Conservation (phyloP, 2,113 vertebrate species). For the Myanophis thanlyinensis region DNA sequence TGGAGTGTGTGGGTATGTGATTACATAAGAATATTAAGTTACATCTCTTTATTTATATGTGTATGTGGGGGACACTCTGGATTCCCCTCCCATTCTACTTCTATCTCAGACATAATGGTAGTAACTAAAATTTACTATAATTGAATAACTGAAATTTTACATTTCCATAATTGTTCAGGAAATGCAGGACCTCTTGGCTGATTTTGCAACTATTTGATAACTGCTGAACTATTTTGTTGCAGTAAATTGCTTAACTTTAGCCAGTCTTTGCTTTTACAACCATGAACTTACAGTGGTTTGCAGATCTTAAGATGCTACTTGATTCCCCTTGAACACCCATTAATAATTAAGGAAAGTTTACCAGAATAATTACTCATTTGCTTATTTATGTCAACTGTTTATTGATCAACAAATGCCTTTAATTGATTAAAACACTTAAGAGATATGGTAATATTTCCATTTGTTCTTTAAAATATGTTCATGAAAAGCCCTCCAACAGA, state of each 20-base stretch:
- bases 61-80: not conserved
- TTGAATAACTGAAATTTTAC: not conserved
- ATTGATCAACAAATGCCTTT: not conserved
- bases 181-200: not conserved
- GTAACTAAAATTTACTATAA: not conserved
- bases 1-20: not conserved
- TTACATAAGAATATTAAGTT: not conserved
- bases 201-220: not conserved
- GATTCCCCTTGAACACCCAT: not conserved
- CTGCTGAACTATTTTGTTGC: not conserved
- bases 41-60: not conserved
- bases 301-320: not conserved
- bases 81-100: not conserved
- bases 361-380: not conserved
- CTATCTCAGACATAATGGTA: not conserved
- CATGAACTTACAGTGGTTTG: not conserved
- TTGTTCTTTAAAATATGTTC: constrained; percentile 40
- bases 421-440: constrained; percentile 16
- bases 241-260: not conserved
- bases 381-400: not conserved
- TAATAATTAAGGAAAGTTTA: not conserved
- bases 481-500: constrained; percentile 56
- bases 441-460: constrained; percentile 14
- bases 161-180: not conserved
- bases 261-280: not conserved